These are phyloP conservation scores for Callorhinus ursinus DNA, from an alignment of 2,113 vertebrate genomes.

Conservation along the genomic window DNA sequence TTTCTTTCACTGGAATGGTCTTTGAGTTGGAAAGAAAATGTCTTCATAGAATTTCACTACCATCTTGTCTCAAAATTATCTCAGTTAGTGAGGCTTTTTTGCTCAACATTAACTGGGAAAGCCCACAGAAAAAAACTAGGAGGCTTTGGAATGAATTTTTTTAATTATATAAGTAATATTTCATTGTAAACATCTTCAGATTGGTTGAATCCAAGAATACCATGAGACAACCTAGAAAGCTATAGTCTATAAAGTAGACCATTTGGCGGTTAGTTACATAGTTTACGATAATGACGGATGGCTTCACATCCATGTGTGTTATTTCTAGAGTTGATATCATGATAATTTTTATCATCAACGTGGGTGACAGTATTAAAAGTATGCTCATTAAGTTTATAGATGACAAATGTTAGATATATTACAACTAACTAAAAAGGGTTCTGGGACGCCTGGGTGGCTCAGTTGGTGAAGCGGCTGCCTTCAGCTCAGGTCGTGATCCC, in stretches of 20 bases:
- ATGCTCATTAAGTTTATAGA: neutral
- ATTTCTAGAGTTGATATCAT: neutral
- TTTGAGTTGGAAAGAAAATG: neutral
- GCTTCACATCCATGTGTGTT: neutral
- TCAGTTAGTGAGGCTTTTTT: neutral
- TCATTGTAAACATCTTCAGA: neutral
- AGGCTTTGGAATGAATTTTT: neutral
- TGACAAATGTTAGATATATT: neutral
- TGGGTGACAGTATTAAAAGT: neutral
- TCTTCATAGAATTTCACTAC: neutral
- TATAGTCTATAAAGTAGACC: neutral
- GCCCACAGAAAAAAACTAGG: neutral
- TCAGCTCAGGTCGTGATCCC: too few species aligned
- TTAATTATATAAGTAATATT: neutral
- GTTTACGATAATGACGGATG: neutral
- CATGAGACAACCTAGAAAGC: neutral
- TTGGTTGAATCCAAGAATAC: neutral
- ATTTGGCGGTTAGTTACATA: neutral
- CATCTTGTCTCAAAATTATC: constrained; percentile 4
- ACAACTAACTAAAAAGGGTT: neutral
- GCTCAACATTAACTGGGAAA: neutral
- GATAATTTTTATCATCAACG: neutral
- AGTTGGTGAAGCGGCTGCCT: too few species aligned
- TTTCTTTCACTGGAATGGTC: neutral
- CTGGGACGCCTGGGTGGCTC: too few species aligned